Evolutionary conservation across 2,797 vertebrate species (phyloP), one percentile per base, ranked within the genome.

Genomic region (Lagorchestes hirsutus): DNA sequence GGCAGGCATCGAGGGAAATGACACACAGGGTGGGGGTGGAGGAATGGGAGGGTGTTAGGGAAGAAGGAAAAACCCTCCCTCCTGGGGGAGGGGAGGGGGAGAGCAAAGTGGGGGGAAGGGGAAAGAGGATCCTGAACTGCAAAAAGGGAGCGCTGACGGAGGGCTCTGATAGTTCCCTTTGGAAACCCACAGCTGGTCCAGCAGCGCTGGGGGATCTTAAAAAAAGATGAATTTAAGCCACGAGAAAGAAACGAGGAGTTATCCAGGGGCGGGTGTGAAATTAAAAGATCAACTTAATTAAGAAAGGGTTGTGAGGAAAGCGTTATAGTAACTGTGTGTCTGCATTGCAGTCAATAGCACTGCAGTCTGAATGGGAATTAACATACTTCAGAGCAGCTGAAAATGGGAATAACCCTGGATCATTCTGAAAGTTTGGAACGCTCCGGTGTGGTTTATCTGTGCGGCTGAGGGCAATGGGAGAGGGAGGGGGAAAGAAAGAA

Each of bases 311-410:
- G 96, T 97, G 97, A 93, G 97, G 55, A 55, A 95, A 97, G 94
- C 57, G 94, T 93, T n/a, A 58, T 91, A 87, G 96, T 54, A 54
- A 95, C 94, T 6, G 93, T 6, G 93, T 90, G 97, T 91, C 98
- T 98, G 98, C 98, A 99, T 96, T 98, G 98, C 98, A 97, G 98
- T 98, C 98, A 97, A 97, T 98, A 94, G 97, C 96, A 92, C 98
- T 97, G 98, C 98, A 98, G 98, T 93, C 62, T 55, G 96, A 96
- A 95, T 59, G 93, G 92, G 92, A 97, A 96, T 27, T 54, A 96
- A 90, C 93, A 95, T 91, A 94, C 62, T 96, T 96, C 91, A 1
- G 95, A 94, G 74, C 50, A 1, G 92, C 74, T 28, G 29, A 9
- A 9, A 90, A 40, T 4, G 24, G 90, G 87, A 93, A 28, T 5